These are phyloP conservation scores for Enteromius mattozi DNA, from an alignment of 2,797 vertebrate species.

Conservation along the genomic window DNA sequence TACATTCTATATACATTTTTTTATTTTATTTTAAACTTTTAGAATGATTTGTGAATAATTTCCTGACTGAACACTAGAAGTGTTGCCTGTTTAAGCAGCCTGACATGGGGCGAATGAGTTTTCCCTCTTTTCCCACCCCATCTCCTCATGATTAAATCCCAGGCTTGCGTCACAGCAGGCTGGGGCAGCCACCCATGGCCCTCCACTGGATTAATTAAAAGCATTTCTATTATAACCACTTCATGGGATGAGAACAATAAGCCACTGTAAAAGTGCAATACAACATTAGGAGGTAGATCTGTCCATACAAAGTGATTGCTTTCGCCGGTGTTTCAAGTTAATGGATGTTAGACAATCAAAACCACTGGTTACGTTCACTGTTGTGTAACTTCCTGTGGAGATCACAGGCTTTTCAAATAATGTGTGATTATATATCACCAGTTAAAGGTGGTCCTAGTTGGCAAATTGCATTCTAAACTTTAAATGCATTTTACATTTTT, in stretches of 20 bases:
- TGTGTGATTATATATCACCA: constrained; percentile 2
- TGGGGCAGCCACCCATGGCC: constrained; percentile 48
- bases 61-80: neutral
- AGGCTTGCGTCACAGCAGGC: constrained; percentile 40
- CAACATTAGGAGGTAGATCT: constrained; percentile 9
- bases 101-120: neutral
- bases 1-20: neutral
- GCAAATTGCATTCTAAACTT: neutral
- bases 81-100: neutral
- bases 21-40: neutral
- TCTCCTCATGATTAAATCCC: constrained; percentile 40
- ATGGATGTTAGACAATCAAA: neutral
- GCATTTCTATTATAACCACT: constrained; percentile 54
- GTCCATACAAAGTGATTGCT: constrained; percentile 22
- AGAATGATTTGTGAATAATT: neutral
- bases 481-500: neutral
- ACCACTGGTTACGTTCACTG: neutral
- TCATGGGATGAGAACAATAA: constrained; percentile 48
- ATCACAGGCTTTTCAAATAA: constrained; percentile 14
- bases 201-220: constrained; percentile 56
- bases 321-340: constrained; percentile 10
- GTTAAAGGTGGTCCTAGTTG: neutral
- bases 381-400: constrained; percentile 22
- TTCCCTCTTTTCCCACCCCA: neutral
- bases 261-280: constrained; percentile 32